Percentiles rank a stretch among this genome's conserved stretches.
Conservation (phyloP, 2,113 vertebrate species). For the Dryoscopus gambensis region DNA sequence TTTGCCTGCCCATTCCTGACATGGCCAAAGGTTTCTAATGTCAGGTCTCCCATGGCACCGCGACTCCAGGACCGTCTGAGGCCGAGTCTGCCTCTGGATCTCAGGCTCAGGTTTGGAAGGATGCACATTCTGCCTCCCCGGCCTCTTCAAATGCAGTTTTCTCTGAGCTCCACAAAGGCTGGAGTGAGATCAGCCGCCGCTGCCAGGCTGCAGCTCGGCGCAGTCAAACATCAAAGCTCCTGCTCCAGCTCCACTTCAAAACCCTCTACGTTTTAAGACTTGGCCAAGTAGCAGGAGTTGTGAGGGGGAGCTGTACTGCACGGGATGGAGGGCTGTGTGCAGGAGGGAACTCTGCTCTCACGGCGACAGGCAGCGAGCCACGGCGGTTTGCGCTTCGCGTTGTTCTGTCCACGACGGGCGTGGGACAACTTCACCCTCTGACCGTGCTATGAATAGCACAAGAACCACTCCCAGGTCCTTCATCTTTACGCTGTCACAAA, state of each 20-base stretch:
- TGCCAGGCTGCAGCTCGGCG: not conserved
- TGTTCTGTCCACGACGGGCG: not conserved
- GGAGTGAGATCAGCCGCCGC: not conserved
- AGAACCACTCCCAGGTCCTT: not conserved
- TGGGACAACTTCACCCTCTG: not conserved
- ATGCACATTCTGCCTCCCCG: not conserved
- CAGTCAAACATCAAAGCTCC: not conserved
- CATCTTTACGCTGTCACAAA: not conserved
- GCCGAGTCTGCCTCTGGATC: not conserved
- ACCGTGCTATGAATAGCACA: not conserved
- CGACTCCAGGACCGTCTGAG: not conserved
- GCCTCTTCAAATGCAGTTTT: not conserved
- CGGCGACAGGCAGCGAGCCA: accelerated
- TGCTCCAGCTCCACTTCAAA: not conserved
- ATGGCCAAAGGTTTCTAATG: not conserved
- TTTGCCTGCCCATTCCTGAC: not conserved
- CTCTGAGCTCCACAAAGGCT: not conserved
- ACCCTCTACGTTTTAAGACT: not conserved
- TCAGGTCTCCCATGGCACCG: not conserved
- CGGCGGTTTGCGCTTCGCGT: not conserved
- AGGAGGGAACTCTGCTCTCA: not conserved
- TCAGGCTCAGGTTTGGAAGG: not conserved
- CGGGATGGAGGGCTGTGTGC: not conserved
- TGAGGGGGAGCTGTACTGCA: not conserved
- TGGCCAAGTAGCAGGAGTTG: not conserved